Base-by-base conservation (phyloP, 2,113 vertebrate genomes). In the Pterocles orientalis region DNA sequence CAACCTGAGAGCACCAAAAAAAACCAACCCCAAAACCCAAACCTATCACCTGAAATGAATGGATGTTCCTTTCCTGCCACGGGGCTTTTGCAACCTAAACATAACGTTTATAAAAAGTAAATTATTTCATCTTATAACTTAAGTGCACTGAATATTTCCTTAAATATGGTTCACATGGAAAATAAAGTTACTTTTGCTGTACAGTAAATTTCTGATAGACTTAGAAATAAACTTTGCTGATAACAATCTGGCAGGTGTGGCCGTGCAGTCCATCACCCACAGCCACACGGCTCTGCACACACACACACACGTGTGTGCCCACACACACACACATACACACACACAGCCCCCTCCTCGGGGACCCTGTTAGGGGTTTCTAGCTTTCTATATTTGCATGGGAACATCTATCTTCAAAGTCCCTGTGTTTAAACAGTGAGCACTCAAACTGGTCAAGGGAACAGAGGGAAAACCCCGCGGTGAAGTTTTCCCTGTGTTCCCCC, bases 151-250 rank as follows among this genome's bases (percentile, higher is more conserved):
- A 98, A 97, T 97, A 97, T 98, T 97, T 98, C 96, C 98, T 98
- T 98, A 98, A 98, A 98, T 98, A 98, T 89, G 97, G 97, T 98
- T 98, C 97, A 98, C 97, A 81, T 94, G 95, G 98, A 97, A 98
- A 98, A 98, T 98, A 98, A 98, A 98, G 96, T 98, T 97, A 97
- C 96, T 98, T 98, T 97, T 92, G 94, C 97, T 98, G 97, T 98
- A 98, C 97, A 97, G 95, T 97, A 97, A 96, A 92, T 97, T 97
- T 97, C 97, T 95, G 98, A 97, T 96, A 97, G 94, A 96, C 85
- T 98, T 95, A 97, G 95, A 96, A 91, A 97, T 96, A 98, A 97
- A 97, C 96, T 98, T 96, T 94, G 97, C 94, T 93, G 97, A 94
- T 94, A 96, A 96, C 87, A 96, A 94, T 90, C 95, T 85, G 96